Conservation (phyloP, 2,113 vertebrate species). For the Lampris megalopsis region DNA sequence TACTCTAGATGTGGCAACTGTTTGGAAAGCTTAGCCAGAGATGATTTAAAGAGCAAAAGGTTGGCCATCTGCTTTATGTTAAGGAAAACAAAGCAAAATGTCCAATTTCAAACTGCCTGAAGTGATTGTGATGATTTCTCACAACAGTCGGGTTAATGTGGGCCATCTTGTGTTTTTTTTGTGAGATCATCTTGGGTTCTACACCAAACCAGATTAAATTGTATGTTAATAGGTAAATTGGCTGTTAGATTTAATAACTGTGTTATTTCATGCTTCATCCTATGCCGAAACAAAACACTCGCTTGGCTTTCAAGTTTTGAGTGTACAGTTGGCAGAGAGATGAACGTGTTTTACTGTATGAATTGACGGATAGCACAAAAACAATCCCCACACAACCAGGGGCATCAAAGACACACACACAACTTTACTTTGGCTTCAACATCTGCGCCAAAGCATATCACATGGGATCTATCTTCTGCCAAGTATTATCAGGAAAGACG, state of each 20-base stretch:
- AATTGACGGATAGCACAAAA: constrained; percentile 14
- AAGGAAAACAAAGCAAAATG: constrained; percentile 46
- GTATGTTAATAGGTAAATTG: constrained; percentile 19
- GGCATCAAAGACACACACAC: constrained; percentile 50
- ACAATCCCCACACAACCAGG: constrained; percentile 26
- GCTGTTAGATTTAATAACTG: constrained; percentile 14
- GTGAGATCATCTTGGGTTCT: constrained; percentile 39
- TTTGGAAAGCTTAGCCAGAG: constrained; percentile 52
- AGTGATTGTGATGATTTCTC: constrained; percentile 61
- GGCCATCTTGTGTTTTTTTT: constrained; percentile 32
- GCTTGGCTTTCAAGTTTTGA: not conserved
- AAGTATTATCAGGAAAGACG: constrained; percentile 65
- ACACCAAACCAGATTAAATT: not conserved
- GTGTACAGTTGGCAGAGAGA: not conserved
- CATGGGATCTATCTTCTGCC: constrained; percentile 55
- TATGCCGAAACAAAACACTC: not conserved
- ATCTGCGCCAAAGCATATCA: constrained; percentile 46
- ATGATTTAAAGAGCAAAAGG: constrained; percentile 45
- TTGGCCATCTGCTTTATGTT: constrained; percentile 72
- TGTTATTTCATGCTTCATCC: constrained; percentile 27
- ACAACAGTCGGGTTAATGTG: constrained; percentile 39
- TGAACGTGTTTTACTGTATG: not conserved
- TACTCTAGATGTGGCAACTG: constrained; percentile 48
- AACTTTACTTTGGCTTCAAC: constrained; percentile 62
- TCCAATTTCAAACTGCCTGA: constrained; percentile 63